Percentiles rank a stretch among this genome's conserved stretches.
Evolutionary conservation across 2,797 vertebrate species (phyloP).

Genomic region (Sylvia borin): DNA sequence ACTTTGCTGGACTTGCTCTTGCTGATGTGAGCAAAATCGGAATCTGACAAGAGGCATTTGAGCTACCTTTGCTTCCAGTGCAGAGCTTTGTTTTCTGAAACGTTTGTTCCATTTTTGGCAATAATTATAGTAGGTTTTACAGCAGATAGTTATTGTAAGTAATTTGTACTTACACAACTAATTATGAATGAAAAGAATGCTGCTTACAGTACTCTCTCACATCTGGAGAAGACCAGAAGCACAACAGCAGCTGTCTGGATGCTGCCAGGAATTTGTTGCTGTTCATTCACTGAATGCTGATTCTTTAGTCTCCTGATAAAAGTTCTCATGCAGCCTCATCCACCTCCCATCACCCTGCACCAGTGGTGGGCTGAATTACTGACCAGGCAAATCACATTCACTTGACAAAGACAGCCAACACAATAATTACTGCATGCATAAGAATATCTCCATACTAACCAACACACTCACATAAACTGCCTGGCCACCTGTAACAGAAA

Average conservation of each 20-base stretch:
- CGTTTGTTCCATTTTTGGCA: slow-evolving; percentile 2
- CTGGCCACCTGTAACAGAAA: background rate
- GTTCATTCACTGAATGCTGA: slow-evolving; percentile 25
- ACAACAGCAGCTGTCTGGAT: slow-evolving; percentile 33
- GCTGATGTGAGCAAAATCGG: background rate
- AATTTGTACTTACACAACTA: slow-evolving; percentile 1
- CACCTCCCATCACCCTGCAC: slow-evolving; percentile 43
- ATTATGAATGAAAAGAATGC: slow-evolving; percentile 6
- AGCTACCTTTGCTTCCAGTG: background rate
- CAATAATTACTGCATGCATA: slow-evolving; percentile 1
- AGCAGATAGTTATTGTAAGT: slow-evolving; percentile 11
- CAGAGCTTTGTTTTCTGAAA: background rate
- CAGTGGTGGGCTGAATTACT: slow-evolving; percentile 46
- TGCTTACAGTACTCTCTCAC: background rate
- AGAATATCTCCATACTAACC: background rate
- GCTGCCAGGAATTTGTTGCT: slow-evolving; percentile 23
- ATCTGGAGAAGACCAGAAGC: slow-evolving; percentile 22
- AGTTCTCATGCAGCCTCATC: slow-evolving; percentile 4
- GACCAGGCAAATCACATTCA: slow-evolving; percentile 43
- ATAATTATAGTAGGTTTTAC: background rate
- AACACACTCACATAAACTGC: background rate
- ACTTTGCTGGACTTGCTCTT: background rate
- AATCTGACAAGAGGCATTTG: background rate
- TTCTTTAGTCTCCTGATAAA: slow-evolving; percentile 37
- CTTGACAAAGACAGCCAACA: slow-evolving; percentile 38